Conservation (phyloP, 2,113 vertebrate species). For the Xyliphius kryptos region DNA sequence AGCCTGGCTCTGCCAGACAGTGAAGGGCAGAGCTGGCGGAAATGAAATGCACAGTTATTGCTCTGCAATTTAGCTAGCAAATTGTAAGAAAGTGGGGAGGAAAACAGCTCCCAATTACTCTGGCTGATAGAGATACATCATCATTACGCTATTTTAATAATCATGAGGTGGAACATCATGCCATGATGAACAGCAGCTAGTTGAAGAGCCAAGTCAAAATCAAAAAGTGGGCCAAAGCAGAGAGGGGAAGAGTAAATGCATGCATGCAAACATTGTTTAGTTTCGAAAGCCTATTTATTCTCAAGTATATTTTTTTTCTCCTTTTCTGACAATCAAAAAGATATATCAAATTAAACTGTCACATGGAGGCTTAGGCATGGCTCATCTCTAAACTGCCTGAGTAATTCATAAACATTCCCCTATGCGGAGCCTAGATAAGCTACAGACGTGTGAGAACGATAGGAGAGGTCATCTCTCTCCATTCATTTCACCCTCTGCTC, state of each 20-base stretch:
- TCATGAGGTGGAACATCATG: constrained; percentile 37
- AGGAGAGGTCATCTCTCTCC: constrained; percentile 56
- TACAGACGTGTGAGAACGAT: constrained; percentile 49
- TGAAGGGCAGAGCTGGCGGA: constrained; percentile 35
- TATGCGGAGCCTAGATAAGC: constrained; percentile 52
- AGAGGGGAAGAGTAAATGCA: neutral
- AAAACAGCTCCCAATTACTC: constrained; percentile 42
- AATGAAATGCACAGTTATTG: constrained; percentile 29
- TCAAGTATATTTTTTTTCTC: constrained; percentile 33
- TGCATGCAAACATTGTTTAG: constrained; percentile 30
- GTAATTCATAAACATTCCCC: constrained; percentile 61
- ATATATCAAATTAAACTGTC: constrained; percentile 58
- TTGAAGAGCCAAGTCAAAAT: constrained; percentile 33
- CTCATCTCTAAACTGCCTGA: constrained; percentile 47
- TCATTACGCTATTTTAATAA: constrained; percentile 41
- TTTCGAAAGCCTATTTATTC: constrained; percentile 33
- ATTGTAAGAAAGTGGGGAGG: constrained; percentile 33
- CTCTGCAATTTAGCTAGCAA: constrained; percentile 35
- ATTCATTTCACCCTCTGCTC: constrained; percentile 51
- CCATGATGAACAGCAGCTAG: constrained; percentile 38
- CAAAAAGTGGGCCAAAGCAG: constrained; percentile 14
- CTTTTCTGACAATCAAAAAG: constrained; percentile 51
- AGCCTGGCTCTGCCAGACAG: constrained; percentile 25
- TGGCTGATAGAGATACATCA: constrained; percentile 44
- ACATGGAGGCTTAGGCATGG: constrained; percentile 47